These are phyloP conservation scores for Tetragonula carbonaria DNA, from an alignment of 2,888 invertebrate species.

Conservation along the genomic window DNA sequence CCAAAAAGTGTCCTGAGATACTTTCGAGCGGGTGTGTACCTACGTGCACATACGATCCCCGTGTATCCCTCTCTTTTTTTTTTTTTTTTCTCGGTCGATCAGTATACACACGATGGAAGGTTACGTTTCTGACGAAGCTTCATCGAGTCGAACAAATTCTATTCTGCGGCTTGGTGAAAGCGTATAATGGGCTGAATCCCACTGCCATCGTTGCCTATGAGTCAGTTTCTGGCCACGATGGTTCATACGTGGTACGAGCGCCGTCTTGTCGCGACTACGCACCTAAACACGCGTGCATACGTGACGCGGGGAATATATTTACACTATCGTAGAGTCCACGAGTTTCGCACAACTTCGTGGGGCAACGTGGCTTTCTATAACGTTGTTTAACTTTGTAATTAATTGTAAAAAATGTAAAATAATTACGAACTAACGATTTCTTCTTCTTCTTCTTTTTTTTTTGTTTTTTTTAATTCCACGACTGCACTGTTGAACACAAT, in stretches of 20 bases:
- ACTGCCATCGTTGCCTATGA: slow-evolving; percentile 42
- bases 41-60: not conserved
- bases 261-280: slow-evolving; percentile 29
- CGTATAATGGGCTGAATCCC: slow-evolving; percentile 38
- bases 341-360: not conserved
- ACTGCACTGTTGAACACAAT: too few relatives aligned
- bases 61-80: not conserved
- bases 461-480: too few relatives aligned
- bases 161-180: slow-evolving; percentile 8
- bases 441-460: too few relatives aligned
- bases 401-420: too few relatives aligned
- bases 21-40: too few relatives aligned
- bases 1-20: too few relatives aligned
- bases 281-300: not conserved
- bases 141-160: slow-evolving; percentile 33
- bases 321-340: not conserved
- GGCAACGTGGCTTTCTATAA: too few relatives aligned
- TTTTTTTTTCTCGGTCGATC: not conserved
- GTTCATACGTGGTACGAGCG: slow-evolving; percentile 29
- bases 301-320: slow-evolving; percentile 24
- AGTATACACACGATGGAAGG: not conserved
- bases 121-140: not conserved
- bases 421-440: too few relatives aligned
- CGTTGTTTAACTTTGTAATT: too few relatives aligned
- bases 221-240: slow-evolving; percentile 55